phyloP scores from a whole-genome alignment of 2,888 invertebrate species.

The Nipponacmea schrenckii region DNA sequence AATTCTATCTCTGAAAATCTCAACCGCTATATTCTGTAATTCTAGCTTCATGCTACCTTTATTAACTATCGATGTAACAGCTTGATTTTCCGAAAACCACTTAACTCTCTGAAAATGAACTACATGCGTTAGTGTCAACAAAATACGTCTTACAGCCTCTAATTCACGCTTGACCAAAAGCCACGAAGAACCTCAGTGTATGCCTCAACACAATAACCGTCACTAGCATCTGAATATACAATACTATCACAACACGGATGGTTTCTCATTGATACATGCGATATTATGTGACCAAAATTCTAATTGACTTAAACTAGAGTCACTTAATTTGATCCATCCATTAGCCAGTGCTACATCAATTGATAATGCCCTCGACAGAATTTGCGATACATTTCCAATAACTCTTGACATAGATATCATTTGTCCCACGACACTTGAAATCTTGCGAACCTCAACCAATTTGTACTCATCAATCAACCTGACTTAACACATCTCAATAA shows the following conservation, averaged over 20 bases:
- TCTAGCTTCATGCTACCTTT: too few relatives aligned
- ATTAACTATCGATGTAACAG: too few relatives aligned
- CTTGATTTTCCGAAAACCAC: constrained; percentile 21
- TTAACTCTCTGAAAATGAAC: constrained; percentile 25
- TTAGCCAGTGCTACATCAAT: too few relatives aligned
- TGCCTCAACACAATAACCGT: constrained; percentile 11
- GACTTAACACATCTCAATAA: constrained; percentile 10
- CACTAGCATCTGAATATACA: constrained; percentile 22
- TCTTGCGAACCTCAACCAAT: constrained; percentile 19
- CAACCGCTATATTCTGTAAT: too few relatives aligned
- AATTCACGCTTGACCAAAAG: constrained; percentile 19
- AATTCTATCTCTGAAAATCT: too few relatives aligned
- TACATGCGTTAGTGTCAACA: too few relatives aligned
- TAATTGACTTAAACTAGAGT: too few relatives aligned
- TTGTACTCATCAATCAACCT: background rate
- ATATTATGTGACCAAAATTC: too few relatives aligned
- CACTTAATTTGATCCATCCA: too few relatives aligned
- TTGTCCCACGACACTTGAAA: constrained; percentile 34
- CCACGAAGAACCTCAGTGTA: constrained; percentile 16
- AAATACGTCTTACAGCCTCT: constrained; percentile 12
- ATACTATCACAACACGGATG: constrained; percentile 4
- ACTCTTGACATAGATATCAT: constrained; percentile 34
- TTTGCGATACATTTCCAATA: constrained; percentile 29
- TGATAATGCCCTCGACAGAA: constrained; percentile 33
- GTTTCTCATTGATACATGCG: too few relatives aligned